Percentiles rank a stretch among this genome's conserved stretches.
Conservation (phyloP, 2,888 invertebrate species). For the Dicyrtomina minuta region DNA sequence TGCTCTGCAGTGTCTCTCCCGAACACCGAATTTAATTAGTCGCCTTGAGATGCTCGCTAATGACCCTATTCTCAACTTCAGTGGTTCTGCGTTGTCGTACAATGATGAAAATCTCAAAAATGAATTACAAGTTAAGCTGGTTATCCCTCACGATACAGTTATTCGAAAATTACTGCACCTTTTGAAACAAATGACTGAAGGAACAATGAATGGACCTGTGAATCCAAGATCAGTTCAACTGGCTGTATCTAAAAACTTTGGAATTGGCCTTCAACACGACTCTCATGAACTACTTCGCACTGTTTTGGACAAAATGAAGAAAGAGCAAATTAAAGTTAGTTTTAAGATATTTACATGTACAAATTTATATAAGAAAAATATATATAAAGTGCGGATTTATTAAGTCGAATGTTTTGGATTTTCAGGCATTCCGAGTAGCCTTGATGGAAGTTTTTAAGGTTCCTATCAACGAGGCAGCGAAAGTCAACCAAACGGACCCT, state of each 20-base stretch:
- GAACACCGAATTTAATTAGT: slow-evolving; percentile 61
- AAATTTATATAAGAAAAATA: slow-evolving; percentile 9
- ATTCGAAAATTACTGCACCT: slow-evolving; percentile 24
- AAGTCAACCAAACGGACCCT: slow-evolving; percentile 18
- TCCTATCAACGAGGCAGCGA: slow-evolving; percentile 16
- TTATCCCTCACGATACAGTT: slow-evolving; percentile 49
- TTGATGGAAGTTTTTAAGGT: slow-evolving; percentile 77
- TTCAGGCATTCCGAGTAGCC: slow-evolving; percentile 74
- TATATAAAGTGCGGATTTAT: too few relatives aligned
- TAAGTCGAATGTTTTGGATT: too few relatives aligned
- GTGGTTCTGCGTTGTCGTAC: not conserved
- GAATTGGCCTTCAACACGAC: slow-evolving; percentile 94
- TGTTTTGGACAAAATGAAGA: slow-evolving; percentile 53
- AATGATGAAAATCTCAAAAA: slow-evolving; percentile 38
- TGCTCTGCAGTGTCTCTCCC: slow-evolving; percentile 87
- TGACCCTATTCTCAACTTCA: slow-evolving; percentile 6
- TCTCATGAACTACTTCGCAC: slow-evolving; percentile 85
- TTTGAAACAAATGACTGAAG: slow-evolving; percentile 45
- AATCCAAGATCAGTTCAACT: slow-evolving; percentile 46
- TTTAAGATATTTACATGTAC: slow-evolving; percentile 16
- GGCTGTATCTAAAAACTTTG: slow-evolving; percentile 64
- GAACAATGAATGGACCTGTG: slow-evolving; percentile 18
- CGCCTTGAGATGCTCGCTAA: slow-evolving; percentile 43
- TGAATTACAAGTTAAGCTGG: slow-evolving; percentile 38
- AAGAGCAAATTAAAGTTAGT: slow-evolving; percentile 53